Base-by-base conservation (phyloP, 2,888 invertebrate species). In the Agonopterix arenella region DNA sequence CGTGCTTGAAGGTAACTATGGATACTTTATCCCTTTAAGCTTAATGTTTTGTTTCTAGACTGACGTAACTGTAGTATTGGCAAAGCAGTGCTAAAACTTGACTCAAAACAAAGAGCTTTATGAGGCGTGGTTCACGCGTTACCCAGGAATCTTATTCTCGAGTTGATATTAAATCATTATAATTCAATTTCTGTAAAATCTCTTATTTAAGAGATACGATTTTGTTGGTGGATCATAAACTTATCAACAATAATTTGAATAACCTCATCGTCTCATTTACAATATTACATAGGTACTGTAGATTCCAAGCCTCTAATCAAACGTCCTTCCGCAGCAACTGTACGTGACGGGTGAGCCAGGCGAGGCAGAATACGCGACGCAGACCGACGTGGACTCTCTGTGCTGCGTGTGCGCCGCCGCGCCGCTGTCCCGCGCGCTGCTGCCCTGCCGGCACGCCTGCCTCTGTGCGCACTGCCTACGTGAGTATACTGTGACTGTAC, bases 361-460 rank as follows among this genome's bases (percentile, higher is more conserved):
- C 51, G 64, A 61, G 57, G 60, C 85, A 70, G 64, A 81, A 75
- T 64, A 61, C 53, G 68, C 59, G 11, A 49, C 80, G 51, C 75
- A 70, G 56, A 78, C 70, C 18, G 63, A 56, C 55, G 64, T 53
- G 52, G 75, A 71, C 45, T 83, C 84, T 59, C 65, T 84, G 59
- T 96, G 96, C 84, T 94, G 96, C 56, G 96, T 96, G 62, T 97
- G 97, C 83, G 95, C 96, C 66, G 92, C 92, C 64, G 93, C 91
- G 68, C 94, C 94, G 13, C 89, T 96, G 48, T 94, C 95, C 0
- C 90, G 95, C 58, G 96, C 95, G 40, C 83, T 97, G 50, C 86
- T 97, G 66, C 96, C 96, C 0, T 97, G 96, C 86, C 89, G 95
- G 11, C 96, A 97, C 81, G 95, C 96, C 4, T 96, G 96, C 66